A percentile compares a stretch with the other conserved stretches of the same genome.
phyloP scores from a whole-genome alignment of 2,113 vertebrate species.

The Tiliqua scincoides region DNA sequence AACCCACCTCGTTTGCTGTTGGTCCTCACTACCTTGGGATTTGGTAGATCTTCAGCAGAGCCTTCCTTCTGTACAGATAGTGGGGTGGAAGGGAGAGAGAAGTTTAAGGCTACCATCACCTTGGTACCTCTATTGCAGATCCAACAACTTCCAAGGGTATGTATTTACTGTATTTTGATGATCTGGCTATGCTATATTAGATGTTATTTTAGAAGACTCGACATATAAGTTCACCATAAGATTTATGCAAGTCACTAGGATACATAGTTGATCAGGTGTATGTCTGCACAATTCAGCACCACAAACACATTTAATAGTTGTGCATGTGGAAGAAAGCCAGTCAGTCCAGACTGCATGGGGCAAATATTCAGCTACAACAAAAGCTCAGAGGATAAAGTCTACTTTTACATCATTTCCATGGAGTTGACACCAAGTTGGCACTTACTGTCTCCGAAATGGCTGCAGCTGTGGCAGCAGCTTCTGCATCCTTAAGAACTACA shows the following conservation, averaged over 20 bases:
- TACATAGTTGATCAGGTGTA: not conserved
- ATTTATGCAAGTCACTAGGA: not conserved
- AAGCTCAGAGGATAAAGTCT: not conserved
- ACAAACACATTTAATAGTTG: not conserved
- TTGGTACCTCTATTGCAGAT: not conserved
- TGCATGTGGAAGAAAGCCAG: too few species aligned
- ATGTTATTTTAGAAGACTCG: too few species aligned
- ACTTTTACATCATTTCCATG: not conserved
- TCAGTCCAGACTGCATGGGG: not conserved
- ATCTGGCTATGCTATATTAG: too few species aligned
- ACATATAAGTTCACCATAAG: too few species aligned
- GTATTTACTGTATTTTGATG: too few species aligned
- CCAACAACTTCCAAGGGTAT: too few species aligned
- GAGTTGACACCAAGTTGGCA: not conserved
- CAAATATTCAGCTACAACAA: not conserved
- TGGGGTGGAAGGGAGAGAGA: not conserved
- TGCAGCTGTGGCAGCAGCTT: conserved; percentile 56
- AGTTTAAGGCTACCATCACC: not conserved
- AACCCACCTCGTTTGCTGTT: conserved; percentile 65
- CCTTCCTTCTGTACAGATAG: conserved; percentile 46
- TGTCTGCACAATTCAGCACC: not conserved
- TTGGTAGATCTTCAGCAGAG: conserved; percentile 30
- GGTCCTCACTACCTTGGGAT: conserved; percentile 41
- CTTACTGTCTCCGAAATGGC: conserved; percentile 52
- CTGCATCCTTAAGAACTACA: conserved; percentile 58